A percentile compares a stretch with the other conserved stretches of the same genome.
phyloP scores from a whole-genome alignment of 2,113 vertebrate genomes.

The Cervus canadensis region DNA sequence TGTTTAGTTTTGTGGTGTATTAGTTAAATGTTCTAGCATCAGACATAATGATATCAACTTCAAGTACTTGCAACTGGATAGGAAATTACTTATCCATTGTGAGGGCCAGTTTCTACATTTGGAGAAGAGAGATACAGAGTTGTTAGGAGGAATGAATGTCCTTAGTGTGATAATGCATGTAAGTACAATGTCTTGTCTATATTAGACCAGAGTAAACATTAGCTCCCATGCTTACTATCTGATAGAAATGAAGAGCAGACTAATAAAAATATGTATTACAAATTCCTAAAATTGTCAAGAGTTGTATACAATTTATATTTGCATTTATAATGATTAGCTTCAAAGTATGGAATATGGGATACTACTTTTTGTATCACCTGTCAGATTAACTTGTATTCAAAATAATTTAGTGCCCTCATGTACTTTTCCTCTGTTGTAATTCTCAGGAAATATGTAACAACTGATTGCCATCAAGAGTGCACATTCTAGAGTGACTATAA shows the following conservation, averaged over 20 bases:
- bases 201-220: background rate
- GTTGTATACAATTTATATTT: background rate
- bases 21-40: background rate
- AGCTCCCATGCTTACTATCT: background rate
- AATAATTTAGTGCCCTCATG: background rate
- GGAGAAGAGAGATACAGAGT: background rate
- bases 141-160: background rate
- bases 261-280: background rate
- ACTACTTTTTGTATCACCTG: background rate
- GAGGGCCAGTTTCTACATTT: background rate
- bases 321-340: background rate
- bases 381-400: background rate
- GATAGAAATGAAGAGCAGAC: background rate
- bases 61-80: background rate
- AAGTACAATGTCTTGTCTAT: background rate
- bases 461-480: background rate
- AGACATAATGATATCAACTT: background rate
- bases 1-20: background rate
- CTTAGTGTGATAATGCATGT: background rate
- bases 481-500: background rate
- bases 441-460: slow-evolving; percentile 31
- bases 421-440: background rate
- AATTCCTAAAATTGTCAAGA: background rate
- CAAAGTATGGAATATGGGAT: background rate
- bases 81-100: background rate